Evolutionary conservation across 1,140 invertebrate genomes (phyloP), one percentile per base, ranked within the genome.

Genomic region (Diplogasteroides magnus): DNA sequence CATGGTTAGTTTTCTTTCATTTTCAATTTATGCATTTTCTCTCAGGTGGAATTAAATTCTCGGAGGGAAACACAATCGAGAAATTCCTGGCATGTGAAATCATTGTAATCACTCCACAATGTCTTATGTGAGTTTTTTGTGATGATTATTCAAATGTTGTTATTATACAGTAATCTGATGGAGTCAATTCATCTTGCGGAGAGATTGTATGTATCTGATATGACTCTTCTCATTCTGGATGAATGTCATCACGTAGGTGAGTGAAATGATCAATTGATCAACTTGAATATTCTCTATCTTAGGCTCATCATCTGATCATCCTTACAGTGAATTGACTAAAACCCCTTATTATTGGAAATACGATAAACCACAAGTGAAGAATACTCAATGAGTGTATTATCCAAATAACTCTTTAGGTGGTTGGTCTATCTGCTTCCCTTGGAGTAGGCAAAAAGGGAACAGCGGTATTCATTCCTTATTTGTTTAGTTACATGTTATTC

Each of bases 151-250:
- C 19, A 69, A 31, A 69, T 13, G 56, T 31, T 29, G 11, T n/a
- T 70, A 19, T 73, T n/a, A n/a, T 74, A 27, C 64, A 74, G 72
- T 15, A 75, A 75, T 32, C 70, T 75, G 72, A 67, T 75, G 1
- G 59, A 69, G 29, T 61, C 64, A 15, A 64, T 64, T 1, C 61
- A 64, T 25, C 27, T 31, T 31, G 29, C 19, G 15, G 74, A 75
- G 26, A 61, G 68, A 13, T 55, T 75, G 57, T 72, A 70, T 62
- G 32, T 75, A 2, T 29, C 61, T 26, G 74, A 75, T 31, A 69
- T 75, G 61, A 69, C 74, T 2, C 55, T 75, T 61, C 61, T 75
- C 25, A 67, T 75, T 28, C 70, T 75, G 56, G 74, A 75, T 57
- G 74, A 75, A 68, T 57, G 64, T 13, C 74, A 75, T 48, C 61